Evolutionary conservation across 1,140 invertebrate genomes (phyloP), one percentile per base, ranked within the genome.

Genomic region (Radopholus similis): DNA sequence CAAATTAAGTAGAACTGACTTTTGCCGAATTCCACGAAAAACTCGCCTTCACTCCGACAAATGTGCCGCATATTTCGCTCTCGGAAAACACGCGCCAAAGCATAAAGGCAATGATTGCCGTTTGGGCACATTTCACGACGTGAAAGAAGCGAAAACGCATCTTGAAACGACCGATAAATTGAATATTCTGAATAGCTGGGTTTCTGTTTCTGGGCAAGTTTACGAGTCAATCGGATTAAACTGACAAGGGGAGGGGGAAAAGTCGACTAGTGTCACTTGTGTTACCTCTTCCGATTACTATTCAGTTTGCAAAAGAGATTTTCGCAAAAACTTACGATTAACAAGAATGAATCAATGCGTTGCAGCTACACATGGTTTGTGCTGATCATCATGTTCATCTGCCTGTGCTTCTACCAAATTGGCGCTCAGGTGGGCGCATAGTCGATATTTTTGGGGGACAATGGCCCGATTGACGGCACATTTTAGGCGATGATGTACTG

Each of bases 291-390:
- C 15, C 13, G 28, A 30, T 28, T 23, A 15, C 13, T 9, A 26
- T 26, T 18, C 37, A 9, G 47, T 11, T 11, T 26, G 2, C 30
- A 28, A 13, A 3, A 70, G 2, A 59, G 64, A 62, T 13, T 66
- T 56, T 6, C 47, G 2, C 8, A n/a, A n/a, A n/a, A n/a, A n/a
- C n/a, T n/a, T n/a, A n/a, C n/a, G n/a, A n/a, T n/a, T n/a, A n/a
- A n/a, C n/a, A n/a, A n/a, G n/a, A n/a, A n/a, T n/a, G n/a, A n/a
- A 70, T 23, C 21, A 30, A 30, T 66, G 21, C 62, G 60, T 73
- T 70, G 15, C 23, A 71, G 70, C 18, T 75, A 70, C 38, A 75
- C 68, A 32, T 71, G 70, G 70, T 37, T 44, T 13, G 26, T 71
- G 5, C 8, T 71, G 34, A 71, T 71, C 42, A 23, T 75, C 26